Evolutionary conservation across 92 coral and sea anemone genomes (phyloP).

Genomic region (Umimayanthus kanabou): DNA sequence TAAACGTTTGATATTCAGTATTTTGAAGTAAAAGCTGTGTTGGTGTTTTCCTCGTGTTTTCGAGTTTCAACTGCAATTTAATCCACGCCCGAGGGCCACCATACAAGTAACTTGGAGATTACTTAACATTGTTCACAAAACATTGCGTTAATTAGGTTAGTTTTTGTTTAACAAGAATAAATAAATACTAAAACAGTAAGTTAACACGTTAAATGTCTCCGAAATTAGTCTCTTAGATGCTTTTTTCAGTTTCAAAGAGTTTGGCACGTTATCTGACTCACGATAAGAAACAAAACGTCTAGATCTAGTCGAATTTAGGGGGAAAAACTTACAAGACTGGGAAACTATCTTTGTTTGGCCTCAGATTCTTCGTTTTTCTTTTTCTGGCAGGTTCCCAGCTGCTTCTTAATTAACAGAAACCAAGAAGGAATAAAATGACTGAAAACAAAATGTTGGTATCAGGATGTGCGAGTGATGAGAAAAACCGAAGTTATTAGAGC

Average conservation of each 20-base stretch:
- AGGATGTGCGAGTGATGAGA: neutral
- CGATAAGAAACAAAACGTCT: constrained; percentile 6
- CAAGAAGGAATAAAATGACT: neutral
- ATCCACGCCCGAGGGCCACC: neutral
- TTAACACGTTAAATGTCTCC: neutral
- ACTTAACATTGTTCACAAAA: neutral
- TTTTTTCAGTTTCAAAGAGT: constrained; percentile 3
- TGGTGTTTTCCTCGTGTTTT: neutral
- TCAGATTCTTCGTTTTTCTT: neutral
- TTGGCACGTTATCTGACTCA: neutral
- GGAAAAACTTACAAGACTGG: neutral
- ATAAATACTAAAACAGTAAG: constrained; percentile 6
- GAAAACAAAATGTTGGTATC: neutral
- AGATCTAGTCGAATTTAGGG: neutral
- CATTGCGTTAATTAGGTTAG: constrained; percentile 20
- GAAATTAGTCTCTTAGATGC: neutral
- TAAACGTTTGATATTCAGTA: neutral
- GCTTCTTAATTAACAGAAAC: neutral
- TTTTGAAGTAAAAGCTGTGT: neutral
- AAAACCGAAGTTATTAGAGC: neutral
- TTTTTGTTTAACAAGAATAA: constrained; percentile 7
- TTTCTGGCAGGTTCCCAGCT: neutral
- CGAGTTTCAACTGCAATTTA: no score
- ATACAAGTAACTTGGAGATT: neutral
- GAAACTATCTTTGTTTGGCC: neutral